Conservation (phyloP, 2,113 vertebrate species). For the Alces alces region DNA sequence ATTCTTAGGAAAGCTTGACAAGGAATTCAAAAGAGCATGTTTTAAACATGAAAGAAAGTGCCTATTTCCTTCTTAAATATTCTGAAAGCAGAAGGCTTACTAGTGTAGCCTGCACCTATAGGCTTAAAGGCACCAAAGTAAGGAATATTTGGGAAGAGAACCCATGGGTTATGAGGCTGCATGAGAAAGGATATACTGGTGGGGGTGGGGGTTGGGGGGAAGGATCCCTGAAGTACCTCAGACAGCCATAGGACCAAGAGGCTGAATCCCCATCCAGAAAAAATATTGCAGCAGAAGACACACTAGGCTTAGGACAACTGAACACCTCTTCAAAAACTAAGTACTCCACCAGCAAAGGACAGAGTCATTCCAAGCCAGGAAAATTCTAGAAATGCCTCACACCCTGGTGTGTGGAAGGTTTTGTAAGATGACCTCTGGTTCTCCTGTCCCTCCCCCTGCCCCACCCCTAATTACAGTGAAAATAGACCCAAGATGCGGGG, state of each 20-base stretch:
- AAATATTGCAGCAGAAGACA: neutral
- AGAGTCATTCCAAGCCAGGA: neutral
- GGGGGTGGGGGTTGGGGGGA: rapidly evolving
- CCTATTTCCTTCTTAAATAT: neutral
- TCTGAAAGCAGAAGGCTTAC: neutral
- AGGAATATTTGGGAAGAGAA: neutral
- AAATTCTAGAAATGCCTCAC: neutral
- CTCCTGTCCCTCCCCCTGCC: neutral
- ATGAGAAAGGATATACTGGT: neutral
- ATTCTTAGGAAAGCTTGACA: neutral
- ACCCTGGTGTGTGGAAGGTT: neutral
- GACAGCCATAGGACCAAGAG: neutral
- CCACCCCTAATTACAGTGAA: neutral
- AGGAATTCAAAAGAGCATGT: neutral
- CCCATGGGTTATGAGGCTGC: neutral
- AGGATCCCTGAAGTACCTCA: neutral
- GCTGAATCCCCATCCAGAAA: neutral
- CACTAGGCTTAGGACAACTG: neutral
- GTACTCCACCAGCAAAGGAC: neutral
- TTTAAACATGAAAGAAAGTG: neutral
- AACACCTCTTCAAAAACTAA: neutral
- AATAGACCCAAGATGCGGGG: neutral
- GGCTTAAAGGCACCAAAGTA: neutral
- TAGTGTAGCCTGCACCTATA: no score
- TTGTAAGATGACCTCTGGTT: neutral